phyloP scores from a whole-genome alignment of 2,888 invertebrate species.

The Chouioia cunea region DNA sequence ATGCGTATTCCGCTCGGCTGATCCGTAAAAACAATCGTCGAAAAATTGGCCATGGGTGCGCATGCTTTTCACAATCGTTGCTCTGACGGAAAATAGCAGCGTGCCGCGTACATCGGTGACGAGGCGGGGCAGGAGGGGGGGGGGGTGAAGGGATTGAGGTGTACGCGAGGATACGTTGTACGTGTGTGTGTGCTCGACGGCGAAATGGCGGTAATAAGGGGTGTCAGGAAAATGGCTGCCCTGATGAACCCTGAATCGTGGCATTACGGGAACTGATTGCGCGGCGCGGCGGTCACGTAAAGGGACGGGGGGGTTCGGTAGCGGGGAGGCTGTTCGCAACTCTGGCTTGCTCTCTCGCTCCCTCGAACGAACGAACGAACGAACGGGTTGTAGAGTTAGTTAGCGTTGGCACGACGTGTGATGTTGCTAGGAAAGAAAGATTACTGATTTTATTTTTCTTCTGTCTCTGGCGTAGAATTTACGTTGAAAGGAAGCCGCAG shows the following conservation, averaged over 20 bases:
- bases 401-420: constrained; percentile 57
- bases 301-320: constrained; percentile 17
- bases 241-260: constrained; percentile 65
- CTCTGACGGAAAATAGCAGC: constrained; percentile 14
- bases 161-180: constrained; percentile 35
- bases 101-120: not conserved
- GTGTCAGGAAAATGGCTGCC: constrained; percentile 64
- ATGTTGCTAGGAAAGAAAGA: constrained; percentile 50
- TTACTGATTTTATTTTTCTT: too few relatives aligned
- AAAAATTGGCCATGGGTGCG: constrained; percentile 33
- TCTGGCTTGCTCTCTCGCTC: constrained; percentile 36
- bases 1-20: constrained; percentile 14
- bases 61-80: not conserved
- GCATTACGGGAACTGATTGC: constrained; percentile 64
- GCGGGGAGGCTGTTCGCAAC: constrained; percentile 42
- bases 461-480: too few relatives aligned
- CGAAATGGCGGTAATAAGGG: constrained; percentile 65
- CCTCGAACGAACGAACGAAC: constrained; percentile 4
- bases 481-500: too few relatives aligned
- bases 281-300: constrained; percentile 49
- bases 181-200: constrained; percentile 45
- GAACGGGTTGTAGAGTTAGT: constrained; percentile 57
- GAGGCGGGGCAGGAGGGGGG: not conserved
- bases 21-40: constrained; percentile 38
- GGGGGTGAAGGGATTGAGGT: not conserved